Conservation (phyloP, 2,113 vertebrate species). For the Brachypteracias leptosomus region DNA sequence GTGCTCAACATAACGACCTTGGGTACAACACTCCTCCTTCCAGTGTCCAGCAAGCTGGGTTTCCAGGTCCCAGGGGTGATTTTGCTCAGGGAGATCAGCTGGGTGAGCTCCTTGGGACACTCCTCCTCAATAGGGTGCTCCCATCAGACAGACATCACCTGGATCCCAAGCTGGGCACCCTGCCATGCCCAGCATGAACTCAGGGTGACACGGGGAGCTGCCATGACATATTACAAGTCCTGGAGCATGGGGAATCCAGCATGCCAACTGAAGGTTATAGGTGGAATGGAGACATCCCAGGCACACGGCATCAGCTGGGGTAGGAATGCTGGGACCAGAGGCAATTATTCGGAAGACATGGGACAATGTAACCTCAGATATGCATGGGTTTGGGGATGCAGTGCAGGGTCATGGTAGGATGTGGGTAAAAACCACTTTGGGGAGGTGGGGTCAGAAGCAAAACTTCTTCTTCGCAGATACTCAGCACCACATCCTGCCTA, state of each 20-base stretch:
- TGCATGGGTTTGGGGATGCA: fast-evolving
- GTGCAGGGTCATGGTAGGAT: not conserved
- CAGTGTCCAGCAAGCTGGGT: not conserved
- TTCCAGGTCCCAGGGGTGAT: not conserved
- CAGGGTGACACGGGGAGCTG: not conserved
- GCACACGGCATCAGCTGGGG: not conserved
- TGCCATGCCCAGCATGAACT: not conserved
- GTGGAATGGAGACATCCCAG: not conserved
- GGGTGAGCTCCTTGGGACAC: not conserved
- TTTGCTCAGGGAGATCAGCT: not conserved
- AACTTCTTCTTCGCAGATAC: not conserved
- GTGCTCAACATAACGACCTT: not conserved
- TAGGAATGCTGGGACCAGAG: not conserved
- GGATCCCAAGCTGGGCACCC: not conserved
- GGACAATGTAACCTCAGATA: not conserved
- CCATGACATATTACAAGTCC: not conserved
- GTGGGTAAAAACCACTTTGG: not conserved
- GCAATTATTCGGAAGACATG: not conserved
- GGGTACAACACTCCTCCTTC: not conserved
- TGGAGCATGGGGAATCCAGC: not conserved
- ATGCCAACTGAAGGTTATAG: not conserved
- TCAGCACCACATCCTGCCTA: not conserved
- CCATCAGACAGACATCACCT: fast-evolving
- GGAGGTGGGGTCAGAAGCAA: not conserved
- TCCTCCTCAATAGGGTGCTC: not conserved